Evolutionary conservation across 2,113 vertebrate genomes (phyloP), one percentile per base, ranked within the genome.

Genomic region (Oreochromis spilurus): DNA sequence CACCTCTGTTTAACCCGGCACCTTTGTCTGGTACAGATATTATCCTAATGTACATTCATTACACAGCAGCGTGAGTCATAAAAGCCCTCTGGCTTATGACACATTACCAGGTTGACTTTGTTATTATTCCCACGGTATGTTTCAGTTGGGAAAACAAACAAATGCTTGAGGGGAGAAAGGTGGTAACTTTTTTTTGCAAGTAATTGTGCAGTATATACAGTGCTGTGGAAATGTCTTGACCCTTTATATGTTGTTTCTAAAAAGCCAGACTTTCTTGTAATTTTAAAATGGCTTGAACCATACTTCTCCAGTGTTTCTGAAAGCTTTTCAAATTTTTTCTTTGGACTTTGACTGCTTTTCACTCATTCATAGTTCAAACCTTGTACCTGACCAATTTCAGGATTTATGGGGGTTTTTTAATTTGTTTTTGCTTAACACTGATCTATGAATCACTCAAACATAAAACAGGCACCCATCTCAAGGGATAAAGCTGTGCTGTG

Each of bases 1-100:
- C 34, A 2, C 34, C 21, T 5, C 9, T 40, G 55, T 86, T 83
- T 54, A 78, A 84, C 31, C 43, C 43, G 7, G 9, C 40, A 45
- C 50, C 10, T 57, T 83, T 34, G 7, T 60, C n/a, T 55, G 53
- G 26, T 3, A 10, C 40, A 67, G 31, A 53, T 24, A 45, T 36
- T 17, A 12, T 84, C 38, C 7, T 75, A 38, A 21, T 5, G 3
- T 38, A 34, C 36, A 45, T 34, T 43, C 34, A 24, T 78, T 54
- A 40, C 6, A 1, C 43, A 80, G 14, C 70, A 65, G 24, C 0
- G 9, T 81, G 88, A 89, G 45, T 90, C 70, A 89, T 43, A 14
- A 34, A 70, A 60, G 58, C 52, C 19, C 2, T 7, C 29, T 17
- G 65, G 53, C 3, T 67, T 52, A 62, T 85, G 82, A 34, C 58